These are phyloP conservation scores for Synodontis membranacea DNA, from an alignment of 2,113 vertebrate genomes.

Conservation along the genomic window DNA sequence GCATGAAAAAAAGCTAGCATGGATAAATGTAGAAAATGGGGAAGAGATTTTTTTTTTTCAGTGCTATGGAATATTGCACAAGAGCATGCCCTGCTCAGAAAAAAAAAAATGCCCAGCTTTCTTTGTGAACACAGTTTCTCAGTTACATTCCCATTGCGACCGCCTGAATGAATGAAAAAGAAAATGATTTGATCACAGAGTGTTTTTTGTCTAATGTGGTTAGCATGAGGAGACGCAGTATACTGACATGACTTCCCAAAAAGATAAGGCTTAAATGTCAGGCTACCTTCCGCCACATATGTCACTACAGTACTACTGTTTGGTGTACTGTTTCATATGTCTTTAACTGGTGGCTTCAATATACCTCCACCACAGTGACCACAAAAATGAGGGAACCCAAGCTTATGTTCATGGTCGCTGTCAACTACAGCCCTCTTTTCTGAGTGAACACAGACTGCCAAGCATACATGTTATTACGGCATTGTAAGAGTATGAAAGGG, in stretches of 20 bases:
- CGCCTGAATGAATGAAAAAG: conserved; percentile 62
- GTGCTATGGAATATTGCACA: conserved; percentile 75
- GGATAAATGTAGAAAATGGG: conserved; percentile 47
- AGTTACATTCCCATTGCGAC: conserved; percentile 54
- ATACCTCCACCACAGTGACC: conserved; percentile 16
- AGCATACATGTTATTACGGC: conserved; percentile 28
- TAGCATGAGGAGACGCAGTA: conserved; percentile 27
- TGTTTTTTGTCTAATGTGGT: conserved; percentile 36
- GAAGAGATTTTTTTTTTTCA: conserved; percentile 58
- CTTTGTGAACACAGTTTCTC: background rate
- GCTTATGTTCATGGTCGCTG: conserved; percentile 47
- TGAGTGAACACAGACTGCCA: conserved; percentile 35
- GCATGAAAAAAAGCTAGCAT: conserved; percentile 59
- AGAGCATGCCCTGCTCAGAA: conserved; percentile 49
- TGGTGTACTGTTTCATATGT: conserved; percentile 4
- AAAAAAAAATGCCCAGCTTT: conserved; percentile 37
- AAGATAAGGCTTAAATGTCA: conserved; percentile 50
- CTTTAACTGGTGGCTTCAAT: conserved; percentile 29
- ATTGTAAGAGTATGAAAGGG: conserved; percentile 61
- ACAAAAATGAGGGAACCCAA: conserved; percentile 47
- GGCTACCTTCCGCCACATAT: background rate
- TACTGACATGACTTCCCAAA: conserved; percentile 59
- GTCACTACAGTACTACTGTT: background rate
- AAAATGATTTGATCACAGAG: conserved; percentile 33
- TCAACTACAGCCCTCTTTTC: conserved; percentile 52